A percentile compares a stretch with the other conserved stretches of the same genome.
Conservation (phyloP, 2,888 invertebrate species). For the Cephonodes hylas region DNA sequence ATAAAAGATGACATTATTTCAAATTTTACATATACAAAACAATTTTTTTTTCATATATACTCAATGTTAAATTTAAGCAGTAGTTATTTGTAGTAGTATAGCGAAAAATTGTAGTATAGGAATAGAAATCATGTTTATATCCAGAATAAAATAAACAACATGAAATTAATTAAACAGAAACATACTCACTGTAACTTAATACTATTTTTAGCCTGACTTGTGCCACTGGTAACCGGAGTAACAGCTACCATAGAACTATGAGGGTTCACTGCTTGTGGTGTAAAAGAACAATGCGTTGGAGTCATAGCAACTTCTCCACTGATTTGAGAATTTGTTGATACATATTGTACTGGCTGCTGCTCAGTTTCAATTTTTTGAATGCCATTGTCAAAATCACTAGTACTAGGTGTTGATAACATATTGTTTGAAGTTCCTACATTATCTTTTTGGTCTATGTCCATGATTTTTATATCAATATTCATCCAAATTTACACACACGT, state of each 20-base stretch:
- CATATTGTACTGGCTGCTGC: slow-evolving; percentile 1
- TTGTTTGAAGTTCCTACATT: neutral
- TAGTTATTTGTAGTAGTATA: no score
- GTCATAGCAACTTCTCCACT: slow-evolving; percentile 66
- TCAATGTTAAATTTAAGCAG: no score
- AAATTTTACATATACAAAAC: no score
- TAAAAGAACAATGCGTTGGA: slow-evolving; percentile 63
- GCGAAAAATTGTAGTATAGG: no score
- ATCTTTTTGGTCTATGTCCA: neutral
- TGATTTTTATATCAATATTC: neutral
- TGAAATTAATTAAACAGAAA: no score
- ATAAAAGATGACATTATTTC: no score
- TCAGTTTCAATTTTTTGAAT: neutral
- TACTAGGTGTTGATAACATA: neutral
- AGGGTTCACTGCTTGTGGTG: slow-evolving; percentile 73
- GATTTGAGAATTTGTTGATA: slow-evolving; percentile 37
- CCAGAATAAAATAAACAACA: no score
- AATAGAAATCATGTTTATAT: no score
- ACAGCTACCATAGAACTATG: slow-evolving; percentile 78
- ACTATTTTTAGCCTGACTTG: slow-evolving; percentile 81
- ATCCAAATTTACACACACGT: neutral
- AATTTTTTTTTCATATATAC: no score
- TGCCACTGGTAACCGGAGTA: slow-evolving; percentile 76
- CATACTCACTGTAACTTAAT: slow-evolving; percentile 82
- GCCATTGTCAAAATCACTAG: neutral